phyloP scores from a whole-genome alignment of 1,140 invertebrate genomes.

The Chymomyza costata region DNA sequence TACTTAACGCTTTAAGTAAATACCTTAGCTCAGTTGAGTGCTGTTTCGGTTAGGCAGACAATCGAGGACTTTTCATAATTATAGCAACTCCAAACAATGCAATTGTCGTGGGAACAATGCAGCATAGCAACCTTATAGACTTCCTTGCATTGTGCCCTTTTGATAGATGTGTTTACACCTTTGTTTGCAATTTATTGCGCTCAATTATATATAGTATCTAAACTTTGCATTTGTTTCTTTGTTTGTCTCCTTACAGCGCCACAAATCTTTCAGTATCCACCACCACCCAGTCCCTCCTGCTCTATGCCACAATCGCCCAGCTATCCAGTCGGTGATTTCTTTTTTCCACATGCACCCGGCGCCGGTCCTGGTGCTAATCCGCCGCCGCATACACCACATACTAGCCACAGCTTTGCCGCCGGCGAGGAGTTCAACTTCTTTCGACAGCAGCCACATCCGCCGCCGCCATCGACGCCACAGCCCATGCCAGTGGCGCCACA shows the following conservation, averaged over 20 bases:
- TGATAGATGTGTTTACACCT: no score
- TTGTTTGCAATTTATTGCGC: constrained; percentile 28
- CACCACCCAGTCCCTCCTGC: constrained; percentile 70
- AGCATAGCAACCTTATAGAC: constrained; percentile 49
- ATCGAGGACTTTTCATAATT: constrained; percentile 39
- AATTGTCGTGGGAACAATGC: no score
- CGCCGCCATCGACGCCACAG: constrained; percentile 57
- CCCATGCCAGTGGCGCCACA: constrained; percentile 58
- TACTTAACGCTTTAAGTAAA: background rate
- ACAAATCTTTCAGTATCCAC: constrained; percentile 70
- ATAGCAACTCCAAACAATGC: constrained; percentile 4
- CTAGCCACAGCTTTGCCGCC: constrained; percentile 59
- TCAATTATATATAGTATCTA: no score
- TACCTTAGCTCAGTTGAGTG: background rate
- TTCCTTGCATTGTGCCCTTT: constrained; percentile 59
- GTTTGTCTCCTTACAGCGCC: constrained; percentile 46
- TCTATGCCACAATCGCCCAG: constrained; percentile 34
- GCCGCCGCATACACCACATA: constrained; percentile 61
- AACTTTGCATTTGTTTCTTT: constrained; percentile 6
- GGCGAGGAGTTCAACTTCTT: constrained; percentile 65
- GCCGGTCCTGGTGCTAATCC: constrained; percentile 27
- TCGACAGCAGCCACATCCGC: constrained; percentile 51
- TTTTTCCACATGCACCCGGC: constrained; percentile 62
- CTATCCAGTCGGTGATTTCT: constrained; percentile 56
- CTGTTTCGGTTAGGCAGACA: constrained; percentile 1